A percentile compares a stretch with the other conserved stretches of the same genome.
These are phyloP conservation scores for Dreissena polymorpha DNA, from an alignment of 1,140 invertebrate species.

Conservation along the genomic window DNA sequence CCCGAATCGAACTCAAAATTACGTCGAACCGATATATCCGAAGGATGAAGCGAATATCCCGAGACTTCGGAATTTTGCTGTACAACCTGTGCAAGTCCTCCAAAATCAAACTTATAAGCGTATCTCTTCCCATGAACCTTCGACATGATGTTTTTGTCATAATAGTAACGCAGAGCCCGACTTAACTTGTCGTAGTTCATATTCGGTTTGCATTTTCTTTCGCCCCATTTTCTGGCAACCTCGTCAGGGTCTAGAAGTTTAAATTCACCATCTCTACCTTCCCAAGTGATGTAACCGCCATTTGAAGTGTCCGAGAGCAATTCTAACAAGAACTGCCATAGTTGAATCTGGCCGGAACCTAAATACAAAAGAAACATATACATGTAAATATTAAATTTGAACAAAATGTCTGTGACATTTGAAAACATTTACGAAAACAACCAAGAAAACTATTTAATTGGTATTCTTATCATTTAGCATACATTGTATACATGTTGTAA, in stretches of 20 bases:
- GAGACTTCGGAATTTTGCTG: constrained; percentile 33
- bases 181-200: constrained; percentile 99
- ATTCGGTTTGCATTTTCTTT: constrained; percentile 98
- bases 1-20: too few species aligned
- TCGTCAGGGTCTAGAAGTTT: constrained; percentile 98
- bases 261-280: constrained; percentile 97
- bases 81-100: constrained; percentile 65
- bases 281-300: constrained; percentile 95
- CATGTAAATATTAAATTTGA: too few species aligned
- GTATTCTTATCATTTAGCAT: too few species aligned
- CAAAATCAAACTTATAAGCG: constrained; percentile 98
- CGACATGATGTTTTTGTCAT: constrained; percentile 84
- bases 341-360: constrained; percentile 97
- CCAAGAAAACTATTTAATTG: too few species aligned
- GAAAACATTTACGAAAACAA: too few species aligned
- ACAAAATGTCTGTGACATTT: too few species aligned
- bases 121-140: constrained; percentile 89
- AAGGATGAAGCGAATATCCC: too few species aligned
- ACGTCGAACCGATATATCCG: too few species aligned
- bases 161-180: constrained; percentile 93
- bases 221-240: constrained; percentile 98
- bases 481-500: too few species aligned
- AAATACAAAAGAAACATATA: too few species aligned
- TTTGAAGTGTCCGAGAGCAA: constrained; percentile 92
- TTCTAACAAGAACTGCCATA: constrained; percentile 99